phyloP scores from a whole-genome alignment of 1,140 invertebrate species.

The Thalassaphorura encarpata region DNA sequence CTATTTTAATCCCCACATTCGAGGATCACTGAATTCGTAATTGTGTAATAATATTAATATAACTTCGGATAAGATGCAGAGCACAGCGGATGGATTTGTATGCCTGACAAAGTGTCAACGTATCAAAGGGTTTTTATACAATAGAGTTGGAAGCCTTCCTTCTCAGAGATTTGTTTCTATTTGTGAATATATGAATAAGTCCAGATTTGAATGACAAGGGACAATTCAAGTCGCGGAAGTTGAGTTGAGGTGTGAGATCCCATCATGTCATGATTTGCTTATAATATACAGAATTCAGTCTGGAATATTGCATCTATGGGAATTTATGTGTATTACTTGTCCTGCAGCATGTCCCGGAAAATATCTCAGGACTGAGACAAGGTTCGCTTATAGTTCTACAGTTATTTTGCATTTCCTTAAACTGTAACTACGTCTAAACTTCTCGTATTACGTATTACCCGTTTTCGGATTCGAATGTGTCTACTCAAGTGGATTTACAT shows the following conservation, averaged over 20 bases:
- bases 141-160: neutral
- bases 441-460: no score
- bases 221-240: neutral
- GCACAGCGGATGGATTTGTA: conserved; percentile 6
- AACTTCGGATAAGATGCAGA: neutral
- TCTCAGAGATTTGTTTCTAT: neutral
- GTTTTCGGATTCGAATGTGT: no score
- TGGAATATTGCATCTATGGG: neutral
- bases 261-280: neutral
- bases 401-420: no score
- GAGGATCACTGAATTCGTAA: neutral
- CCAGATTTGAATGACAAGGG: no score
- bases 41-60: neutral
- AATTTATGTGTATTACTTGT: neutral
- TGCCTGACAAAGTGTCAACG: conserved; percentile 15
- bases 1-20: neutral
- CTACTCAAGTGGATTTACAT: no score
- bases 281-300: neutral
- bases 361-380: no score
- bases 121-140: neutral
- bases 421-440: no score
- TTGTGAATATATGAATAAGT: no score
- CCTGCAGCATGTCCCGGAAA: neutral
- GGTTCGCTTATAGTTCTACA: no score
- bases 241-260: neutral